These are phyloP conservation scores for Halichoerus grypus DNA, from an alignment of 2,113 vertebrate species.

Conservation along the genomic window DNA sequence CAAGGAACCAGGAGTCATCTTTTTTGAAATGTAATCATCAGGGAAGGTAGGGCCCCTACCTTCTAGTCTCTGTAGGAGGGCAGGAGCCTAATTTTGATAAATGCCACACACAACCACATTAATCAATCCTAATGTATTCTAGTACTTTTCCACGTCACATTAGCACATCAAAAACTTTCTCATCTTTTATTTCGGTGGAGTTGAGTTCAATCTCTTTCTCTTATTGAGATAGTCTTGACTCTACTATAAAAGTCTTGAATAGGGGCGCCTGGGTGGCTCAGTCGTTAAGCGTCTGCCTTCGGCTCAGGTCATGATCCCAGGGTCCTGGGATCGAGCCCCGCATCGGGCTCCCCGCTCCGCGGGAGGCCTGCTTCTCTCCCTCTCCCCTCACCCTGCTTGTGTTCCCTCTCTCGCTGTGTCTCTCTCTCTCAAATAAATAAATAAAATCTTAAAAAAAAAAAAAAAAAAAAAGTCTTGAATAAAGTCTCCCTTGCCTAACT, in stretches of 20 bases:
- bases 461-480: background rate
- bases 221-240: background rate
- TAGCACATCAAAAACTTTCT: background rate
- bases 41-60: too few relatives aligned
- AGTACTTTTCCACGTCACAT: background rate
- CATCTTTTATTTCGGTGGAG: background rate
- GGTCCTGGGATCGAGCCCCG: too few relatives aligned
- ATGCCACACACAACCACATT: too few relatives aligned
- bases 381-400: too few relatives aligned
- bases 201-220: background rate
- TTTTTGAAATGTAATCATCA: background rate
- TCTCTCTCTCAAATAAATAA: too few relatives aligned
- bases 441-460: too few relatives aligned
- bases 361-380: too few relatives aligned
- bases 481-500: background rate
- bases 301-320: too few relatives aligned
- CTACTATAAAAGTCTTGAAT: background rate
- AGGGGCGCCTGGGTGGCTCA: too few relatives aligned
- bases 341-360: too few relatives aligned
- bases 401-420: too few relatives aligned
- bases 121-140: background rate
- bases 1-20: background rate
- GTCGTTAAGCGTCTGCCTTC: too few relatives aligned
- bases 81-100: background rate
- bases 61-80: background rate